Base-by-base conservation (phyloP, 2,797 vertebrate genomes). In the Centroberyx gerrardi region DNA sequence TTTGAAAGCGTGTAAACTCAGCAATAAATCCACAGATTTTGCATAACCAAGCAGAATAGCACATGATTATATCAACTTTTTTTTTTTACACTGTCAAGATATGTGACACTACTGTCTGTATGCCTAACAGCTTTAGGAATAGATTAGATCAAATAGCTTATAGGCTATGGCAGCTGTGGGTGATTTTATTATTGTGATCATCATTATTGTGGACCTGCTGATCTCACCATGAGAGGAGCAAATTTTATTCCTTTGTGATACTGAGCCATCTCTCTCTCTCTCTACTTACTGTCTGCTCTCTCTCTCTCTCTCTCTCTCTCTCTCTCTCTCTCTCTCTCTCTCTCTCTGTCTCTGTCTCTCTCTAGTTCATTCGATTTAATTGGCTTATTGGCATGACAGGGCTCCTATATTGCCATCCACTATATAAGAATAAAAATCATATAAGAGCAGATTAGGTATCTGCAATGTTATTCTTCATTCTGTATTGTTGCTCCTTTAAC, bases 391-490 rank as follows among this genome's bases (percentile, higher is more conserved):
- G 3, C 69, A 51, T 29, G 33, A 36, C 6, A 5, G 44, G 1
- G 12, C 9, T 42, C 10, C 40, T 14, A 15, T 12, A 14, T 44
- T 12, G 4, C 42, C 42, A 44, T 44, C 0, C 13, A 44, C 8
- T 40, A 10, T 15, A 1, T 4, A 33, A 33, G 31, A 15, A 44
- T 3, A 14, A 14, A 2, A 44, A 15, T 4, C 14, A 12, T 2
- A 14, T 3, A 44, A 44, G 2, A 44, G 12, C 3, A 44, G 42
- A 44, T 14, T 44, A 44, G 3, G 42, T 68, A 68, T 68, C 46
- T 77, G 66, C 67, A 65, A 49, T 62, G 46, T 63, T 60, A 63
- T 48, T 46, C 51, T 56, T 10, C 12, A 2, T 28, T 56, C 61
- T 28, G 55, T 48, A 3, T 44, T 40, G 8, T 40, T 40, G 10